Base-by-base conservation (phyloP, 1,140 invertebrate species). In the Galleria mellonella region DNA sequence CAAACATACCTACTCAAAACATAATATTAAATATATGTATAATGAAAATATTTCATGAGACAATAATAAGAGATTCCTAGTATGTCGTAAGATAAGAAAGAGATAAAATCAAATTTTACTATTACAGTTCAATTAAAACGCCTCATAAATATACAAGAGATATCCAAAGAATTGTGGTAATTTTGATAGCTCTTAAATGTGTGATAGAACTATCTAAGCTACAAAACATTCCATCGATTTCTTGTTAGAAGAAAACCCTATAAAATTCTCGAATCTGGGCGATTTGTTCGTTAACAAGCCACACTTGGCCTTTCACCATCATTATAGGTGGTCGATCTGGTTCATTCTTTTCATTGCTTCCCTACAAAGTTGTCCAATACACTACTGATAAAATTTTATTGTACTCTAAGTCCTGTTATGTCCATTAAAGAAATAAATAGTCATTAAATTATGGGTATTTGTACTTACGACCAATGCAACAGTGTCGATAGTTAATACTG, bases 341-440 rank as follows among this genome's bases (percentile, higher is more conserved):
- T 37, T 42, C 48, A 60, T 58, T 47, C 42, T 52, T 56, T 66
- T 63, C 59, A 68, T 66, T 61, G 59, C 51, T 45, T 32, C 13
- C 29, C 56, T 4, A 53, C 32, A 58, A 58, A 57, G 46, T 43
- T 38, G 33, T 52, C 59, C 51, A 42, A 52, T 41, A 15, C 44
- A 10, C 10, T 41, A 15, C 45, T 59, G 68, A 74, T 74, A 74
- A 62, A 51, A 10, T 65, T 73, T 77, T 77, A 74, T 72, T 65
- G 62, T 68, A 53, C 56, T 59, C 36, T 48, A 23, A 23, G 6
- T 62, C 52, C 50, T 62, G 54, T 68, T 57, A 50, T 41, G 47
- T 60, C 56, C 64, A 72, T 74, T 71, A 69, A 45, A 30, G 37
- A 55, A 60, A 66, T 49, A 48, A 52, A 62, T 51, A 53, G 49